Conservation (phyloP, 2,113 vertebrate genomes). For the Felis catus region F.catus_Fca126_mat1.0 CM031419.1:195045501-195046000, state of each 20-base stretch:
- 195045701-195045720: not conserved
- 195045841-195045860: not conserved
- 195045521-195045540: not conserved
- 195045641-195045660: constrained; percentile 15
- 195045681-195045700: not conserved
- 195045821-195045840: not conserved
- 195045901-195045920: not conserved
- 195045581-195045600: not conserved
- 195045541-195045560: not conserved
- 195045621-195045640: not conserved
- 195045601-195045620: not conserved
- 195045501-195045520: not conserved
- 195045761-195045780: constrained; percentile 14
- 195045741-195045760: not conserved
- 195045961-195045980: not conserved
- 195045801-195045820: not conserved
- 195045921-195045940: not conserved
- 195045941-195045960: not conserved
- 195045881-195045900: constrained; percentile 15
- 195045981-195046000: not conserved
- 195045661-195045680: not conserved
- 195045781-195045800: not conserved
- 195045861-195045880: not conserved
- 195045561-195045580: not conserved
- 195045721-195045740: not conserved